A percentile compares a stretch with the other conserved stretches of the same genome.
phyloP scores from a whole-genome alignment of 2,113 vertebrate species.

The Zapornia atra region DNA sequence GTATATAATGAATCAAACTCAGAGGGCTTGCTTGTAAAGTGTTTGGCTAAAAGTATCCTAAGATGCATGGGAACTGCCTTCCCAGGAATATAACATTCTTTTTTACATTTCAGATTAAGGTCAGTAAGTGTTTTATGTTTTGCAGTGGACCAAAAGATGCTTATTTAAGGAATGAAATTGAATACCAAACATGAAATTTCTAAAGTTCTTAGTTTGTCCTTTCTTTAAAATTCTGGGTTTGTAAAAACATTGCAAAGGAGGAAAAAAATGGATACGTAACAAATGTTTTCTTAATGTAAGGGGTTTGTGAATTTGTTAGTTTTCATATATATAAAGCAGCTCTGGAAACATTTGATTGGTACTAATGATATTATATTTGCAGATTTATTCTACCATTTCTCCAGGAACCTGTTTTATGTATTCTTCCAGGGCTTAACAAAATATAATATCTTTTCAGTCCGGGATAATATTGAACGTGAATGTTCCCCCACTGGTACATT shows the following conservation, averaged over 20 bases:
- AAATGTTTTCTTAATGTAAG: neutral
- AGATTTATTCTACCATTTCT: neutral
- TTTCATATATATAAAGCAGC: neutral
- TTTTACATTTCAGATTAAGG: neutral
- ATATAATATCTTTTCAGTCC: neutral
- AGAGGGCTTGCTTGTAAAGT: neutral
- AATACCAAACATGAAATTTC: neutral
- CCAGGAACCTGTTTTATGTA: neutral
- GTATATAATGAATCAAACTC: neutral
- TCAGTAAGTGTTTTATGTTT: neutral
- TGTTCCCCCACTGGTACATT: neutral
- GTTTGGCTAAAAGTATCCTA: neutral
- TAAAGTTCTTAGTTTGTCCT: neutral
- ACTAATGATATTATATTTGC: neutral
- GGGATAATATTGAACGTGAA: neutral
- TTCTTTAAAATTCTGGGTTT: neutral
- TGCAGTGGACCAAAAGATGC: fast-evolving
- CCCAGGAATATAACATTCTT: neutral
- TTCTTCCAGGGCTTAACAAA: neutral
- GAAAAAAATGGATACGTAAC: neutral
- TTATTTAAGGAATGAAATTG: neutral
- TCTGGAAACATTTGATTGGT: neutral
- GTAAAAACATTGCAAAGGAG: neutral
- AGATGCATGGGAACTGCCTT: neutral
- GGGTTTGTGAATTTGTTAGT: neutral